A percentile compares a stretch with the other conserved stretches of the same genome.
Conservation (phyloP, 1,140 invertebrate genomes). For the Schmidtea mediterranea region DNA sequence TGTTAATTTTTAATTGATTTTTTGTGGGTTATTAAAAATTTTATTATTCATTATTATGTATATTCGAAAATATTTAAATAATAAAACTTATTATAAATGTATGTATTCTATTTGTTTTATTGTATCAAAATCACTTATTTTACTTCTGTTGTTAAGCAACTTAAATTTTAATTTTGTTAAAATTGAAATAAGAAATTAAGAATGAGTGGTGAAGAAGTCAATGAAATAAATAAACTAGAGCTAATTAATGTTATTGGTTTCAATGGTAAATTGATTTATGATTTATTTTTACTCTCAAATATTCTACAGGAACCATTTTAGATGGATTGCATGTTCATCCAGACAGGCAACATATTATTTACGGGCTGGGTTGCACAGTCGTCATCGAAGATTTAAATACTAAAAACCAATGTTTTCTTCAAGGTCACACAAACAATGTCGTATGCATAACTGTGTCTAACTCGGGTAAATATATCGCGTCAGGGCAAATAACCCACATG, state of each 20-base stretch:
- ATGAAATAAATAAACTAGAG: neutral
- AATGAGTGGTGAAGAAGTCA: neutral
- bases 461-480: conserved; percentile 48
- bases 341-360: conserved; percentile 43
- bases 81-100: too few relatives aligned
- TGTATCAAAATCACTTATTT: too few relatives aligned
- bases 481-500: conserved; percentile 60
- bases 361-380: conserved; percentile 54
- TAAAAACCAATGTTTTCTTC: conserved; percentile 44
- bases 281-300: neutral
- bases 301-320: conserved; percentile 32
- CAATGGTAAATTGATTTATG: neutral
- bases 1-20: too few relatives aligned
- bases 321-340: conserved; percentile 45
- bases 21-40: too few relatives aligned
- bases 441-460: conserved; percentile 49
- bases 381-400: conserved; percentile 44
- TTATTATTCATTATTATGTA: too few relatives aligned
- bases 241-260: neutral
- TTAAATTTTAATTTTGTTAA: too few relatives aligned
- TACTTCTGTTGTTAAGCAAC: too few relatives aligned
- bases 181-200: too few relatives aligned
- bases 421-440: conserved; percentile 53
- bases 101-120: too few relatives aligned
- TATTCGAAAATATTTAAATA: too few relatives aligned